Conservation (phyloP, 2,888 invertebrate species). For the Argyresthia albistria region DNA sequence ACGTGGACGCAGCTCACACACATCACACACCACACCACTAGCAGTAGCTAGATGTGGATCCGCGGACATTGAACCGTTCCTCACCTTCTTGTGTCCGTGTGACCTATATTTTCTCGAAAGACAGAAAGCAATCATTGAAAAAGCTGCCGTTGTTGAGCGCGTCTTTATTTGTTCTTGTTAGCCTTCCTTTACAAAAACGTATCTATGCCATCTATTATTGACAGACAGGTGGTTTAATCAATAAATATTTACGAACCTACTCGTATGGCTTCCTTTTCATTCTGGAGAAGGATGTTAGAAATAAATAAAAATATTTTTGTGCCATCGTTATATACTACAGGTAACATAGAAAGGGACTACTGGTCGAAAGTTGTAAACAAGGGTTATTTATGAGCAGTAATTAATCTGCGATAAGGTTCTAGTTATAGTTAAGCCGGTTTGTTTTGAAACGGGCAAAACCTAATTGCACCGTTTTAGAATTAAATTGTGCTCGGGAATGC, state of each 20-base stretch:
- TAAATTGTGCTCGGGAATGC: background rate
- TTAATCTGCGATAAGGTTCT: background rate
- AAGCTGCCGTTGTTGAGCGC: background rate
- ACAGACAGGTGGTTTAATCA: too few species aligned
- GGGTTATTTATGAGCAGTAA: background rate
- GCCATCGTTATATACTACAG: too few species aligned
- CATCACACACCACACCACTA: too few species aligned
- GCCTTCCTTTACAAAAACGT: too few species aligned
- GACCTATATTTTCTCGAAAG: background rate
- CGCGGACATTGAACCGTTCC: background rate
- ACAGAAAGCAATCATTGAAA: conserved; percentile 2
- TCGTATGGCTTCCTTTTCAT: too few species aligned
- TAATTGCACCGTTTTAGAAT: background rate
- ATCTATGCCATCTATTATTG: too few species aligned
- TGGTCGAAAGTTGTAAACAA: too few species aligned
- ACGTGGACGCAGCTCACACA: conserved; percentile 19
- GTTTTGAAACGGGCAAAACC: background rate
- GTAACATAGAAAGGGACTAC: too few species aligned
- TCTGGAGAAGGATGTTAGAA: too few species aligned
- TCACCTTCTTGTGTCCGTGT: background rate
- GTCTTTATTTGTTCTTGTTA: too few species aligned
- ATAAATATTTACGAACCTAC: too few species aligned
- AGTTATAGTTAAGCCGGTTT: background rate
- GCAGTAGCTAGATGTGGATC: background rate
- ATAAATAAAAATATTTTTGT: too few species aligned